Conservation (phyloP, 64 coral and sea anemone species). For the Orbicella faveolata region DNA sequence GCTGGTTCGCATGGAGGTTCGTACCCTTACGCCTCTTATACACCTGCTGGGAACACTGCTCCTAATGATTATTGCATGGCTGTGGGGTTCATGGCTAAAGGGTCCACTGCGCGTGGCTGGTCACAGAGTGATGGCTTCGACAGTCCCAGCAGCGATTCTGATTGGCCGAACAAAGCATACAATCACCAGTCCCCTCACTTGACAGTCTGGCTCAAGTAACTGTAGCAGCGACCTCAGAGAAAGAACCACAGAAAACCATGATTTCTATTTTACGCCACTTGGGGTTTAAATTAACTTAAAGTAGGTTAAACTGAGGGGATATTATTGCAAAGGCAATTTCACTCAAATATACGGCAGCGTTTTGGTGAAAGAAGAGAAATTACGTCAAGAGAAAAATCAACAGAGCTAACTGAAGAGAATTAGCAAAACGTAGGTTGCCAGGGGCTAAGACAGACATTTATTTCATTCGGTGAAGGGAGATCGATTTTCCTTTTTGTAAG, state of each 20-base stretch:
- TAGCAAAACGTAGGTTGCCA: too few species aligned
- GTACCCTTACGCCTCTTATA: conserved; percentile 30
- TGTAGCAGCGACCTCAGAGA: neutral
- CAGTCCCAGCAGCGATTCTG: conserved; percentile 45
- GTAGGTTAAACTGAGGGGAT: neutral
- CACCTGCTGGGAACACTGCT: conserved; percentile 2
- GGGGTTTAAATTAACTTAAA: too few species aligned
- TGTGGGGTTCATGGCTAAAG: conserved; percentile 42
- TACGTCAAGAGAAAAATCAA: too few species aligned
- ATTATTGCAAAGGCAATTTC: too few species aligned
- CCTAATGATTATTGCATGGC: conserved; percentile 74
- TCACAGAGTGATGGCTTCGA: conserved; percentile 50
- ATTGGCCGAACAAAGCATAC: conserved; percentile 63
- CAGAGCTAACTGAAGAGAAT: neutral
- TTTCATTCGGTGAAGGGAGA: too few species aligned
- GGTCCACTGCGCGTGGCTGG: conserved; percentile 56
- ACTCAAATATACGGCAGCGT: too few species aligned
- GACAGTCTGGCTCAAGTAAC: conserved; percentile 74
- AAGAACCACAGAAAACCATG: neutral
- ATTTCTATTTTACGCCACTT: neutral
- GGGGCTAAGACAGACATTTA: too few species aligned
- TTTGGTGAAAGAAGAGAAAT: too few species aligned
- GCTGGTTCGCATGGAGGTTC: conserved; percentile 25
- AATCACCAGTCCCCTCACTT: conserved; percentile 58
- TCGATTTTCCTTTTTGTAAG: too few species aligned